Conservation (phyloP, 2,797 vertebrate species). For the Selene dorsalis region DNA sequence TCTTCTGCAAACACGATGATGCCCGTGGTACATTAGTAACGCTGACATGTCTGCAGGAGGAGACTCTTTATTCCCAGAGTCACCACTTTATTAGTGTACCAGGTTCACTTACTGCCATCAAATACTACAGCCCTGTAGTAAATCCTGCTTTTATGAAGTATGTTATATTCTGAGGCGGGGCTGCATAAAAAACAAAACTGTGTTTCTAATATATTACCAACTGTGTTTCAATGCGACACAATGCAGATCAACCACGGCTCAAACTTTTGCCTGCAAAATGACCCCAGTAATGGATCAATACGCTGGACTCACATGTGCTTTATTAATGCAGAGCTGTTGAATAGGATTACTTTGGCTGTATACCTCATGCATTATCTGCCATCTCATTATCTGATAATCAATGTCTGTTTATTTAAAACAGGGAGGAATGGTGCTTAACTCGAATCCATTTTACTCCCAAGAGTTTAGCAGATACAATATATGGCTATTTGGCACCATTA, state of each 20-base stretch:
- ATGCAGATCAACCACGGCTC: not conserved
- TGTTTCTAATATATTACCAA: not conserved
- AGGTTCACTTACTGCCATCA: not conserved
- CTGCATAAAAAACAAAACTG: not conserved
- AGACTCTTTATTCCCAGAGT: conserved; percentile 6
- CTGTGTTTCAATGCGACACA: not conserved
- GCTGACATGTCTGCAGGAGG: not conserved
- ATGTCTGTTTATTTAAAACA: not conserved
- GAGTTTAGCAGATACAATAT: not conserved
- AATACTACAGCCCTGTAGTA: not conserved
- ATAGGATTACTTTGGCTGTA: not conserved
- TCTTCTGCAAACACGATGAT: not conserved
- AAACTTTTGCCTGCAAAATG: not conserved
- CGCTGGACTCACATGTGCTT: not conserved
- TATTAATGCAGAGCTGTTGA: not conserved
- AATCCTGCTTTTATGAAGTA: conserved; percentile 2
- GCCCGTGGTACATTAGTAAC: not conserved
- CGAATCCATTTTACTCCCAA: not conserved
- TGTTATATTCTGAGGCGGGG: not conserved
- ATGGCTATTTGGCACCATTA: not conserved
- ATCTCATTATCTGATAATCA: conserved; percentile 16
- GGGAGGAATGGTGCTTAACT: not conserved
- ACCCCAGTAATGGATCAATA: not conserved
- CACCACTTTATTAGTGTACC: not conserved
- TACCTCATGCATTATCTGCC: not conserved